These are phyloP conservation scores for Diadromus collaris DNA, from an alignment of 2,888 invertebrate genomes.

Conservation along the genomic window DNA sequence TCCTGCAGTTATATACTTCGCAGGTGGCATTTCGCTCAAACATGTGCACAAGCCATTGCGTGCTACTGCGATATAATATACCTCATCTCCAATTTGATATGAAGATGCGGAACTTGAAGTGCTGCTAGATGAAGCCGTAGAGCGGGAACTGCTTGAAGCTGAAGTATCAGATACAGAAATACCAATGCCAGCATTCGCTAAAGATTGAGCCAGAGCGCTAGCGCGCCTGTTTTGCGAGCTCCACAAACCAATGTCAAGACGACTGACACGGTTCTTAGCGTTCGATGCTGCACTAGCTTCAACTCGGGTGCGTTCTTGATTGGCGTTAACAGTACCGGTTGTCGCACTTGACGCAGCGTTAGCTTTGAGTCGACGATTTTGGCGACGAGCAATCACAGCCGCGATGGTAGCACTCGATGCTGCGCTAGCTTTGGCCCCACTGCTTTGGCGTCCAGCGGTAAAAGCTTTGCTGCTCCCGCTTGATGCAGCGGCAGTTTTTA, in stretches of 20 bases:
- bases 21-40: constrained; percentile 25
- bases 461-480: too few species aligned
- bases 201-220: background rate
- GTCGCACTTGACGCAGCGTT: too few species aligned
- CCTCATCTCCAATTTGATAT: constrained; percentile 11
- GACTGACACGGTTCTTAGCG: background rate
- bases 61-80: constrained; percentile 43
- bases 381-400: too few species aligned
- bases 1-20: constrained; percentile 15
- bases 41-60: constrained; percentile 49
- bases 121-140: background rate
- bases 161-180: background rate
- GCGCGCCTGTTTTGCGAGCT: background rate
- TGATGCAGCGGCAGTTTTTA: too few species aligned
- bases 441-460: too few species aligned
- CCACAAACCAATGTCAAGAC: background rate
- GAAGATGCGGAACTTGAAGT: background rate
- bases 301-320: too few species aligned
- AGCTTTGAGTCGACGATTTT: too few species aligned
- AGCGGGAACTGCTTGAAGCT: background rate
- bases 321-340: too few species aligned
- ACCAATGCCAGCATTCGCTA: background rate
- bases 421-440: too few species aligned
- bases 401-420: too few species aligned
- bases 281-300: too few species aligned